Base-by-base conservation (phyloP, 2,797 vertebrate species). In the Pangasius krempfi region DNA sequence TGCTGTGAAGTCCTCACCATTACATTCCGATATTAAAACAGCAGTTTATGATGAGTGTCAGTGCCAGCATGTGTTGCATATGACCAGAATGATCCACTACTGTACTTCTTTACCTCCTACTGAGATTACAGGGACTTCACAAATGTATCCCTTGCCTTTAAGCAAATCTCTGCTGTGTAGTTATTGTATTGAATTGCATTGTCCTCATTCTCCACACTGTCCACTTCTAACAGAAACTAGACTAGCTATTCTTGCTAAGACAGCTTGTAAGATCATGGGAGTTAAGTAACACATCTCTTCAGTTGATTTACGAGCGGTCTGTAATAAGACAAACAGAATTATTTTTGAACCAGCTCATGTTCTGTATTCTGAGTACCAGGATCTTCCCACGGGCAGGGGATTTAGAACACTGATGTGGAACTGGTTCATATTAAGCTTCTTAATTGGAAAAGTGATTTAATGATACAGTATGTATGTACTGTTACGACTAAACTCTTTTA, bases 41-140 rank as follows among this genome's bases (percentile, higher is more conserved):
- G 79, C 78, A 72, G 85, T 60, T 88, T 87, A 88, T 87, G 72
- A 78, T 40, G 54, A 64, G 50, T 81, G 73, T 62, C 47, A 47
- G 64, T 84, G 27, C 76, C 84, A 72, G 30, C 33, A 87, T 37
- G 20, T 30, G 62, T 44, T 82, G 47, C 44, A 47, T 88, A 33
- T 66, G 62, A 75, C 58, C 40, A 80, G 62, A 86, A 70, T 3
- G 30, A 70, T 44, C 10, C 22, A 40, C 54, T 27, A 40, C 20
- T 81, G 56, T 37, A 10, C 62, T 50, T 47, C 68, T 62, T 47
- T 58, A 50, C 22, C 22, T 84, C 54, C 56, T 52, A 27, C 54
- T 76, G 80, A 76, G 56, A 73, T 37, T 7, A 30, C 37, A 81
- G n/a, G 3, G 16, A 33, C 76, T 33, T 12, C 81, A 83, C 60